These are phyloP conservation scores for Piaya cayana DNA, from an alignment of 2,113 vertebrate species.

Conservation along the genomic window DNA sequence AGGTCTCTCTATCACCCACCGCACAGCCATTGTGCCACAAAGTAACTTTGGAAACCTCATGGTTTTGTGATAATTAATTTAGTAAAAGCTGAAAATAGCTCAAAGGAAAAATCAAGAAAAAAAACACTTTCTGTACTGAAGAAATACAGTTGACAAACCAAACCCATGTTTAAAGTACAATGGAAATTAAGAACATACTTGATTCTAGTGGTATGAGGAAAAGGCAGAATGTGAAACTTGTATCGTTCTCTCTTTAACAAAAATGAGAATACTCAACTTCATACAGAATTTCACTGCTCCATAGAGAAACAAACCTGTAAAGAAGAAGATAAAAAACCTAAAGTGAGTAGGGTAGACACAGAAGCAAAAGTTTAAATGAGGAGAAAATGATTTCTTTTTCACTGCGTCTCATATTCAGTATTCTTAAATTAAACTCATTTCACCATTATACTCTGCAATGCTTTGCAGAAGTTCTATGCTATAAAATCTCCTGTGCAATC, in stretches of 20 bases:
- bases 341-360: neutral
- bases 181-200: neutral
- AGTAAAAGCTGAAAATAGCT: neutral
- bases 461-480: neutral
- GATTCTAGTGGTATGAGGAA: neutral
- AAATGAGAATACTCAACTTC: neutral
- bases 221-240: neutral
- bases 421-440: slow-evolving; percentile 6
- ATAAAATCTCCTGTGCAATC: neutral
- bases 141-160: neutral
- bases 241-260: neutral
- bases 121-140: neutral
- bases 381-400: slow-evolving; percentile 7
- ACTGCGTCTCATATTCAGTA: neutral
- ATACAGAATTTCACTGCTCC: neutral
- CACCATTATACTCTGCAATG: neutral
- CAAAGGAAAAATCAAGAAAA: neutral
- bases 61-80: neutral
- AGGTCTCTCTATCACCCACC: neutral
- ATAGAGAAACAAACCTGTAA: neutral
- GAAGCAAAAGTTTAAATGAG: neutral
- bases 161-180: neutral
- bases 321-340: neutral
- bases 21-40: fast-evolving
- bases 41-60: neutral